Evolutionary conservation across 2,797 vertebrate genomes (phyloP), one percentile per base, ranked within the genome.

Genomic region (Gymnoscopelus braueri): DNA sequence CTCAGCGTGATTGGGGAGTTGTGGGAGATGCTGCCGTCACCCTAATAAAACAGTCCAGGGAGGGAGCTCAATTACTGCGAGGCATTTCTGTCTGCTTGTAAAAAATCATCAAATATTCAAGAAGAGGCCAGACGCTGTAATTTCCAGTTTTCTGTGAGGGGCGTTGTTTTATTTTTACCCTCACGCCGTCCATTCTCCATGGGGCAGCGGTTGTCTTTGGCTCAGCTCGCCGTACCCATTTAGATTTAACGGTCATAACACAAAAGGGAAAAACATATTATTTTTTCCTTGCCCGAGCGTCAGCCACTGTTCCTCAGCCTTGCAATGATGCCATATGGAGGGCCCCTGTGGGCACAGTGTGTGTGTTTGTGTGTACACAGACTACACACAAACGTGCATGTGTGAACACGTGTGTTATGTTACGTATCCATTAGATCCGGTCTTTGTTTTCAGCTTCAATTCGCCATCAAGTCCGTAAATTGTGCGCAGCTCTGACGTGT

Each of bases 101-200:
- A 92, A 90, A 91, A 91, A 88, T 90, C 83, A 87, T 90, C 85
- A 89, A 83, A 89, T 87, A 84, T 87, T 87, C 80, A 88, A 78
- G 82, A 86, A 71, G 63, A 68, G 74, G 85, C 79, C 86, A 87
- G 84, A 89, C 71, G 24, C 57, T 81, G 74, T 91, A 89, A 92
- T 92, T 86, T 90, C 81, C 81, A 3, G 26, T 88, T 90, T 44
- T 88, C 79, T 87, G 76, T 8, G 61, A 82, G 82, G 84, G 87
- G 81, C 74, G 84, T 87, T 84, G 82, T 84, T 90, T 86, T 89
- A 86, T 90, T 90, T 90, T 90, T 86, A 78, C 75, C 85, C 73
- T 61, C 58, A 24, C 62, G 79, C 82, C 71, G 81, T 83, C 74
- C 73, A 86, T 87, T 70, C 81, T 83, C 74, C 73, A 86, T 86